These are phyloP conservation scores for Micropoecilia bifurca DNA, from an alignment of 2,797 vertebrate genomes.

Conservation along the genomic window DNA sequence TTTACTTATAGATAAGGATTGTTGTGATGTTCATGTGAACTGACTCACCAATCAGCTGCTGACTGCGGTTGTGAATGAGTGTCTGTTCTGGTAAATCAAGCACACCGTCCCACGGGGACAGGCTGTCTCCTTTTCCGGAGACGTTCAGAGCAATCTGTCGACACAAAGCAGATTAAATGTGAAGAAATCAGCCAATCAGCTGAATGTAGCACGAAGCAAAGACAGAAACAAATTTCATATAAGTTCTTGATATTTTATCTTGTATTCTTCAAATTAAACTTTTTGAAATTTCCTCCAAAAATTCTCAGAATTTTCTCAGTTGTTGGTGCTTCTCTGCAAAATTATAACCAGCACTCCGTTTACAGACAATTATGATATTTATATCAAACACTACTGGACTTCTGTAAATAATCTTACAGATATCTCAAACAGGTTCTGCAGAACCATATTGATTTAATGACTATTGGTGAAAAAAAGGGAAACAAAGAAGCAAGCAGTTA, in stretches of 20 bases:
- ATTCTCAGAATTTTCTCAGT: neutral
- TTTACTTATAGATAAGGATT: neutral
- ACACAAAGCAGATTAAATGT: constrained; percentile 9
- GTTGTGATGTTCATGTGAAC: neutral
- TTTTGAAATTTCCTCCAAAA: neutral
- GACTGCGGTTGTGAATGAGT: constrained; percentile 90
- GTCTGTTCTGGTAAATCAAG: constrained; percentile 94
- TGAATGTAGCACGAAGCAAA: neutral
- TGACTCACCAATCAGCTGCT: constrained; percentile 91
- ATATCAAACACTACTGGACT: neutral
- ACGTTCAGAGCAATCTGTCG: constrained; percentile 94
- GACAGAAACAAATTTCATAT: neutral
- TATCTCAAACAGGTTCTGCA: neutral
- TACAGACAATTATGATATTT: neutral
- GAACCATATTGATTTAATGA: neutral
- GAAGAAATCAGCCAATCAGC: constrained; percentile 4
- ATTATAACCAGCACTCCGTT: neutral
- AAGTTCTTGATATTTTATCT: neutral
- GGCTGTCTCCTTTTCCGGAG: constrained; percentile 95
- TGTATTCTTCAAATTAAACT: neutral
- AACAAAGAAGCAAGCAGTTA: neutral
- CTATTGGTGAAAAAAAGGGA: neutral
- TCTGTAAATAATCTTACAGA: neutral
- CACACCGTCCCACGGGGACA: constrained; percentile 94
- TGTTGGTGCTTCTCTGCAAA: neutral